Evolutionary conservation across 2,888 invertebrate genomes (phyloP).

Genomic region (Melieria omissa): DNA sequence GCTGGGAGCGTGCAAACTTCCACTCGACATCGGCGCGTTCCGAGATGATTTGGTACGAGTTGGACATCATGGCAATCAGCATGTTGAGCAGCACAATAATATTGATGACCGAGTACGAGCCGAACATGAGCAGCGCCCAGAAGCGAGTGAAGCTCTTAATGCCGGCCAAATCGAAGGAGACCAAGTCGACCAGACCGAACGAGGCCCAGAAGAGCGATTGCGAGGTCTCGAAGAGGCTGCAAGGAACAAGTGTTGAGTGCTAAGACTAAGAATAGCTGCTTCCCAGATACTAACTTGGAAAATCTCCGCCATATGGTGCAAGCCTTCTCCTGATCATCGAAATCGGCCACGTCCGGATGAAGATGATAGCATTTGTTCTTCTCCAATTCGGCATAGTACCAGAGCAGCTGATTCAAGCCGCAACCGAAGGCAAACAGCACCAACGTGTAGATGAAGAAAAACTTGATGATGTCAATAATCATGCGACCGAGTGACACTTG

Average conservation of each 20-base stretch:
- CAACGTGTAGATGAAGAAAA: conserved; percentile 93
- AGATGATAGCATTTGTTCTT: conserved; percentile 85
- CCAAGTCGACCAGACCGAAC: conserved; percentile 94
- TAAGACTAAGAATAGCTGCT: neutral
- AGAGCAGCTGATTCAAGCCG: conserved; percentile 91
- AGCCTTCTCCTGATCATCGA: conserved; percentile 84
- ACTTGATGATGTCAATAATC: conserved; percentile 95
- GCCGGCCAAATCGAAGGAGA: conserved; percentile 92
- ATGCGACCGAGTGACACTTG: conserved; percentile 94
- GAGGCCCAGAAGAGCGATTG: conserved; percentile 99
- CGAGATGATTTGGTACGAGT: conserved; percentile 97
- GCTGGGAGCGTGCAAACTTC: conserved; percentile 95
- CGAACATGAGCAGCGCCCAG: conserved; percentile 97
- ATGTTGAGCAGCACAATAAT: conserved; percentile 96
- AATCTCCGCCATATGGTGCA: conserved; percentile 89
- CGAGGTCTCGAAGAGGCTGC: conserved; percentile 94
- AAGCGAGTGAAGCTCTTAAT: conserved; percentile 96
- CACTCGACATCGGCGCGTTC: conserved; percentile 95
- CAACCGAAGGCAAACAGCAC: conserved; percentile 96
- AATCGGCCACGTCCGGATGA: conserved; percentile 80
- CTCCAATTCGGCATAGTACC: conserved; percentile 93
- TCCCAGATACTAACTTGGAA: conserved; percentile 74
- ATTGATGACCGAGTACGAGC: conserved; percentile 96
- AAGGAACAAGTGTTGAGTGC: conserved; percentile 51
- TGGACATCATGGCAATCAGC: conserved; percentile 99